phyloP scores from a whole-genome alignment of 2,113 vertebrate species.

The Acrocephalus kingi region DNA sequence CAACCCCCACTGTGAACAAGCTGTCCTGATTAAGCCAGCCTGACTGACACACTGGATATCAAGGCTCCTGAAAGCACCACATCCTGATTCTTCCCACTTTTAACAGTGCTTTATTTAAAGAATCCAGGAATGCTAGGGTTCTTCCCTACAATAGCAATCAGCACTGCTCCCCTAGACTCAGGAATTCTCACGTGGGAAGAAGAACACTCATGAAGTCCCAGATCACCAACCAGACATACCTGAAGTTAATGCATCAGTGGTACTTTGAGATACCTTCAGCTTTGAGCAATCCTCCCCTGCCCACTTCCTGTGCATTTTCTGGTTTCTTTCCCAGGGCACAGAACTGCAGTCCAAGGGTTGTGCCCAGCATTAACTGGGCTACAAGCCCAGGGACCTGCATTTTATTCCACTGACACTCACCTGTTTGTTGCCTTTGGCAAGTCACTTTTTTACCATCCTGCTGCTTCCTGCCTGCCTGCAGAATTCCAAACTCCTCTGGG shows the following conservation, averaged over 20 bases:
- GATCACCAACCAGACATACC: background rate
- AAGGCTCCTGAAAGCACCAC: background rate
- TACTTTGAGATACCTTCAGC: background rate
- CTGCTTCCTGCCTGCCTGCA: background rate
- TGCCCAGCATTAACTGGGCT: background rate
- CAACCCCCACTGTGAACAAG: background rate
- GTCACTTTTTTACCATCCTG: background rate
- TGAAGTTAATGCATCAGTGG: background rate
- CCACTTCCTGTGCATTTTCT: background rate
- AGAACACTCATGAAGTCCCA: background rate
- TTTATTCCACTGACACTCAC: background rate
- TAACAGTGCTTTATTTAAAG: background rate
- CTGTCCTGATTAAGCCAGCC: background rate
- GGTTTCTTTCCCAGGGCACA: background rate
- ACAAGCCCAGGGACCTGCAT: background rate
- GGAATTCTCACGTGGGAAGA: background rate
- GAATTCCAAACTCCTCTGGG: background rate
- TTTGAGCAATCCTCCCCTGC: background rate
- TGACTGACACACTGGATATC: background rate
- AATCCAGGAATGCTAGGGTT: background rate
- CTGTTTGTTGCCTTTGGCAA: background rate
- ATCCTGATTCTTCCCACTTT: background rate
- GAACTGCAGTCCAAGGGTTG: background rate
- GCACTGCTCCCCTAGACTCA: background rate
- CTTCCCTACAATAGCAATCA: background rate